Percentiles rank a stretch among this genome's conserved stretches.
Evolutionary conservation across 92 coral and sea anemone species (phyloP).

Genomic region (Blastomussa wellsi): DNA sequence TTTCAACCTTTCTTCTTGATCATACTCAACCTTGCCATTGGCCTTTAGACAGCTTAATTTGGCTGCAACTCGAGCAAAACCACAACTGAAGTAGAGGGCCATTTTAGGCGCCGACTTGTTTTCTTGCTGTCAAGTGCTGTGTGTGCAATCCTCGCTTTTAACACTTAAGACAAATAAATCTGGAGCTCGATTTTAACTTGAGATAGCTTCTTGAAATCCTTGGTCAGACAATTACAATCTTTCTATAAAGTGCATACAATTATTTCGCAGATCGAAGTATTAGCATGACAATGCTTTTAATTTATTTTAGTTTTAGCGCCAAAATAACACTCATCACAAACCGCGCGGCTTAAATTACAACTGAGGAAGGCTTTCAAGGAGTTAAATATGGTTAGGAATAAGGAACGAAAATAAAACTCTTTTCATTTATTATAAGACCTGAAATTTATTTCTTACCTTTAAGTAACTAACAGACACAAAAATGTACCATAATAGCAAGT

Average conservation of each 20-base stretch:
- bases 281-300: not conserved
- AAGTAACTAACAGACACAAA: no score
- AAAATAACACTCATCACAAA: no score
- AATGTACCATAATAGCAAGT: no score
- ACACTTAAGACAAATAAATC: not conserved
- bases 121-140: not conserved
- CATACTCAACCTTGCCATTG: slow-evolving; percentile 22
- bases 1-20: slow-evolving; percentile 15
- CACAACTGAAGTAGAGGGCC: slow-evolving; percentile 6
- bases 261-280: not conserved
- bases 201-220: not conserved
- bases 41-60: not conserved
- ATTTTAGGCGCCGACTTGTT: not conserved
- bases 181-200: not conserved
- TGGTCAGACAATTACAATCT: not conserved
- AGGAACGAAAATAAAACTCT: no score
- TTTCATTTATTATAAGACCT: no score
- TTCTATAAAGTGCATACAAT: not conserved
- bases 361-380: not conserved
- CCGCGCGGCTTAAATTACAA: not conserved
- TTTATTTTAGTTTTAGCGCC: no score
- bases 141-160: not conserved
- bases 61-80: slow-evolving; percentile 27
- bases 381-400: no score
- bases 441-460: no score